phyloP scores from a whole-genome alignment of 2,888 invertebrate species.

The Scaptomyza polygonia region DNA sequence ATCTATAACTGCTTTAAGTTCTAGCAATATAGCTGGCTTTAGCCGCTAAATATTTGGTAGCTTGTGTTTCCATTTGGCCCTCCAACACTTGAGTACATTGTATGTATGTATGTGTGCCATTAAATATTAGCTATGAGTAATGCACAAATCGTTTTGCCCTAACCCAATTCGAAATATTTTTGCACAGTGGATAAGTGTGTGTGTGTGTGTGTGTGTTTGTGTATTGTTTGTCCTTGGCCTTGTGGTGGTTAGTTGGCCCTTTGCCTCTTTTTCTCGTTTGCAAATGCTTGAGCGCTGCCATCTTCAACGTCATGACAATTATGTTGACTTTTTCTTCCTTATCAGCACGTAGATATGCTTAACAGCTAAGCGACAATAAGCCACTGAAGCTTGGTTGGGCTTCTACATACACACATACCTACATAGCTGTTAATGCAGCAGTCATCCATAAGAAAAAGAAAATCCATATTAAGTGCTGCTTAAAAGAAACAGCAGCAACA shows the following conservation, averaged over 20 bases:
- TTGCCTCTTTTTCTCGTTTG: background rate
- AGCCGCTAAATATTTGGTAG: slow-evolving; percentile 35
- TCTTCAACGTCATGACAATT: slow-evolving; percentile 13
- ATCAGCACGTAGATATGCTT: slow-evolving; percentile 36
- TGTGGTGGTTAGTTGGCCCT: slow-evolving; percentile 12
- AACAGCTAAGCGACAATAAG: slow-evolving; percentile 16
- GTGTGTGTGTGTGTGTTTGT: background rate
- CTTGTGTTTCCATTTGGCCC: slow-evolving; percentile 23
- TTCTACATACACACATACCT: too few species aligned
- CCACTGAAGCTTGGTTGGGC: background rate
- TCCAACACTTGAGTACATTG: slow-evolving; percentile 8
- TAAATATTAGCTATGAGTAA: slow-evolving; percentile 41
- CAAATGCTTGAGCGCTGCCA: slow-evolving; percentile 13
- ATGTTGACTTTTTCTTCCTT: slow-evolving; percentile 21
- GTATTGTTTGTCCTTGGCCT: slow-evolving; percentile 47
- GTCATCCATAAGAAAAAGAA: background rate
- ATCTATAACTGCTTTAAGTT: slow-evolving; percentile 34
- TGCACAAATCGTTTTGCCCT: slow-evolving; percentile 30
- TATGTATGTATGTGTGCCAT: background rate
- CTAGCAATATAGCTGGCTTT: slow-evolving; percentile 22
- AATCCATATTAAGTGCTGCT: slow-evolving; percentile 33
- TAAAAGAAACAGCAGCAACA: background rate
- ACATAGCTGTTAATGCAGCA: background rate
- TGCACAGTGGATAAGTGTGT: slow-evolving; percentile 1
- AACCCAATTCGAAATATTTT: slow-evolving; percentile 30